Evolutionary conservation across 2,888 invertebrate genomes (phyloP), one percentile per base, ranked within the genome.

Genomic region (Eulithis testata): DNA sequence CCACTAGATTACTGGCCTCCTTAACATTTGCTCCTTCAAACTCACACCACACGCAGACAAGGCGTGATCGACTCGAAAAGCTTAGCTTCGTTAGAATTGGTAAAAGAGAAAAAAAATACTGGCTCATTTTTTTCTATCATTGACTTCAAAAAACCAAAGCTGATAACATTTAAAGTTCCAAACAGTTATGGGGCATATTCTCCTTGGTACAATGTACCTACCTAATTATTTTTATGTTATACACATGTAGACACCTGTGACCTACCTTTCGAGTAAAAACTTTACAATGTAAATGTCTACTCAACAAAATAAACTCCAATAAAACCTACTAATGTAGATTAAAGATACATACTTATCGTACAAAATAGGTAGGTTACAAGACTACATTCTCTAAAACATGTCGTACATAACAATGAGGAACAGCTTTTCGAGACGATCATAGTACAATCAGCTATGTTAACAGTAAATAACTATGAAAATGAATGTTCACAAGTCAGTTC

Each of bases 1-100:
- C 52, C 60, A 63, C 57, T 43, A 37, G 9, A 21, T 54, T 63
- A 60, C 66, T 60, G 63, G 56, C 66, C 56, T 59, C 45, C 55
- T 56, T 31, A 27, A 40, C 43, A 60, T 59, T 40, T 50, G 36
- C 56, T 63, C 56, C 21, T 37, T 43, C 36, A 56, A 58, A 66
- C 60, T 58, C 44, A 43, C 55, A 59, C 54, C 62, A 14, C 11
- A 54, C 14, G 47, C 27, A 11, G 36, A 45, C 31, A 50, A 31
- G 47, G n/a, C 49, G 60, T 14, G 50, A 60, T 60, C 51, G 43
- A 63, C 63, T 51, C 60, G 49, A 63, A 52, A 59, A 60, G 52
- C 49, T 21, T 11, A n/a, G 36, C 8, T 27, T 57, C 3, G 3
- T 31, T 31, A 27, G 7, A 3, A 36, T 51, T 5, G 27, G 31